Evolutionary conservation across 2,888 invertebrate species (phyloP), one percentile per base, ranked within the genome.

Genomic region (Dexiosoma caninum): DNA sequence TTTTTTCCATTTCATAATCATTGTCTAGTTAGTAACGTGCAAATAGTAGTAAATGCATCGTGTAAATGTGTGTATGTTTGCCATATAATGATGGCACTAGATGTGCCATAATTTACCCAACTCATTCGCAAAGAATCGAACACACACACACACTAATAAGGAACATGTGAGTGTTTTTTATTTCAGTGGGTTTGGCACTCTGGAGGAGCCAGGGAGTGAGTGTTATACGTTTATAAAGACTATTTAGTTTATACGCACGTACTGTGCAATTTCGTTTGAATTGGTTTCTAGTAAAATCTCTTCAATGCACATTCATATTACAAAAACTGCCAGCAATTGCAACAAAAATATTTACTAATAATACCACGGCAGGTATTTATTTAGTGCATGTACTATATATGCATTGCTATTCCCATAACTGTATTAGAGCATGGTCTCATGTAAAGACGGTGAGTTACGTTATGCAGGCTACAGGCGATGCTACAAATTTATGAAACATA

Each of bases 171-270:
- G n/a, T n/a, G n/a, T n/a, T 59, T 16, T 59, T 12, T 8, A 19
- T 40, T 53, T 44, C 37, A n/a, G 27, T 37, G 14, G 40, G 5
- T 37, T 5, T 23, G 16, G 14, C 12, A 1, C 21, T 8, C 7
- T 5, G 3, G 16, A 1, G 42, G 12, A 57, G 32, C 35, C 4
- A 6, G 27, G 27, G 40, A 30, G 9, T 21, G 9, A 62, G n/a
- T 37, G 16, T 46, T 72, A 27, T 74, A 57, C 42, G 64, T 35
- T 51, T 51, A 66, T 42, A 51, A 57, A 72, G 72, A 62, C 81
- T 74, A 69, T 74, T 81, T 72, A 64, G 72, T 72, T 72, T 74
- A 59, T 74, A 81, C 81, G 81, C 81, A 81, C 81, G 81, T 81
- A 62, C 51, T 37, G 10, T 64, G 72, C 69, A 74, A 81, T 81